Percentiles rank a stretch among this genome's conserved stretches.
Evolutionary conservation across 2,113 vertebrate genomes (phyloP).

Genomic region (Entosphenus tridentatus): DNA sequence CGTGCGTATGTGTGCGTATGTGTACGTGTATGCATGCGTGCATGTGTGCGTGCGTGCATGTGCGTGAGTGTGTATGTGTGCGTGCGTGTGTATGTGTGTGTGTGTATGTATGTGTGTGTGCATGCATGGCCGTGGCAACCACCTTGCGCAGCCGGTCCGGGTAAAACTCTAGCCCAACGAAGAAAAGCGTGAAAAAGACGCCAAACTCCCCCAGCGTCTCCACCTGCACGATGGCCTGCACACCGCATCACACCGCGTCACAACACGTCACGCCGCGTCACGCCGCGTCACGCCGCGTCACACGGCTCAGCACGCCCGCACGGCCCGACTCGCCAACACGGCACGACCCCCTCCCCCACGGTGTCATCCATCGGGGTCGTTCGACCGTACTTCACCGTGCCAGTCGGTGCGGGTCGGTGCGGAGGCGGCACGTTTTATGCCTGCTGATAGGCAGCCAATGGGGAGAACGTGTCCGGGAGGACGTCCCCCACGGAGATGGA

Average conservation of each 20-base stretch:
- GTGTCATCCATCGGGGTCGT: background rate
- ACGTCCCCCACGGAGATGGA: no score
- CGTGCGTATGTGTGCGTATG: no score
- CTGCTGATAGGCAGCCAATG: no score
- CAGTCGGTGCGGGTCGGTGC: no score
- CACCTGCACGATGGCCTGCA: conserved; percentile 86
- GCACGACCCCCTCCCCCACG: background rate
- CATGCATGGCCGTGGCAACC: conserved; percentile 6
- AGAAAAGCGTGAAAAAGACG: conserved; percentile 95
- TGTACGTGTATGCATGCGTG: background rate
- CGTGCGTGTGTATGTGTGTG: background rate
- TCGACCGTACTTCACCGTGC: no score
- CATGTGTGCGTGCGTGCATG: background rate
- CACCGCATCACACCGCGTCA: conserved; percentile 1
- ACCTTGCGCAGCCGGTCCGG: conserved; percentile 88
- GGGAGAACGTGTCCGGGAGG: no score
- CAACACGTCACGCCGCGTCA: background rate
- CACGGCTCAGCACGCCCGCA: background rate
- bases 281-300: background rate
- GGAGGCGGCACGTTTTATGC: no score
- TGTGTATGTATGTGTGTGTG: background rate
- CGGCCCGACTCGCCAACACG: background rate
- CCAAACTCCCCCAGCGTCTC: conserved; percentile 82
- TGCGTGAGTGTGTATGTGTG: background rate
- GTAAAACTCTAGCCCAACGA: conserved; percentile 89